These are phyloP conservation scores for Orbicella faveolata DNA, from an alignment of 64 coral and sea anemone genomes.

Conservation along the genomic window DNA sequence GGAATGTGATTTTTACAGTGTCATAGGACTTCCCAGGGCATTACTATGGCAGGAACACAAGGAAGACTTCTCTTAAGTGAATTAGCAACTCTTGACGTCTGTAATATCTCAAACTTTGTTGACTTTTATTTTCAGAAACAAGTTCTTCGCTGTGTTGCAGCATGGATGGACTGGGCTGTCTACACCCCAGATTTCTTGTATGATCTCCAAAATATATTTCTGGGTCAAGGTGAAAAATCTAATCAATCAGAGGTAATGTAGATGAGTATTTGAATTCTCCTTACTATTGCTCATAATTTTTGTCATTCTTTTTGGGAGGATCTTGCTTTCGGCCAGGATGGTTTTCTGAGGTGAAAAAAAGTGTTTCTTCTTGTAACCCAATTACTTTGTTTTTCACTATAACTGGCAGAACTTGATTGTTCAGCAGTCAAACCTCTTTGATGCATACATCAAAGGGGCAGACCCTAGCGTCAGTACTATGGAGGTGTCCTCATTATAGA, in stretches of 20 bases:
- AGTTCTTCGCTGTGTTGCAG: slow-evolving; percentile 85
- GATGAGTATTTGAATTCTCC: neutral
- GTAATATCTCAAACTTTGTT: neutral
- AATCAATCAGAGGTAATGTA: slow-evolving; percentile 42
- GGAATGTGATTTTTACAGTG: no score
- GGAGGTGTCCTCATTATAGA: no score
- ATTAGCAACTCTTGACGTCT: neutral
- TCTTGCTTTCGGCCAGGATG: neutral
- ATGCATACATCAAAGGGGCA: no score
- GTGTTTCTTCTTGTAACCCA: no score
- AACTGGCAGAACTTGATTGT: no score
- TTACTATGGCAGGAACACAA: no score
- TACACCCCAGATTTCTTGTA: slow-evolving; percentile 92
- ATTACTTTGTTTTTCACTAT: no score
- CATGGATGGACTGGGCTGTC: slow-evolving; percentile 98
- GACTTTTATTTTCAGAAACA: slow-evolving; percentile 77
- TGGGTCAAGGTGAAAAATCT: slow-evolving; percentile 67
- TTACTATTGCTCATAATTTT: neutral
- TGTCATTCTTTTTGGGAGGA: neutral
- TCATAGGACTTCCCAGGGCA: no score
- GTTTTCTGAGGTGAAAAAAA: no score
- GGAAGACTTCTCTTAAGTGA: no score
- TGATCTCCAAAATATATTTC: slow-evolving; percentile 86
- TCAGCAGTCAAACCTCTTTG: no score
- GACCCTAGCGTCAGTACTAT: no score